phyloP scores from a whole-genome alignment of 1,140 invertebrate species.

The Cepaea nemoralis region DNA sequence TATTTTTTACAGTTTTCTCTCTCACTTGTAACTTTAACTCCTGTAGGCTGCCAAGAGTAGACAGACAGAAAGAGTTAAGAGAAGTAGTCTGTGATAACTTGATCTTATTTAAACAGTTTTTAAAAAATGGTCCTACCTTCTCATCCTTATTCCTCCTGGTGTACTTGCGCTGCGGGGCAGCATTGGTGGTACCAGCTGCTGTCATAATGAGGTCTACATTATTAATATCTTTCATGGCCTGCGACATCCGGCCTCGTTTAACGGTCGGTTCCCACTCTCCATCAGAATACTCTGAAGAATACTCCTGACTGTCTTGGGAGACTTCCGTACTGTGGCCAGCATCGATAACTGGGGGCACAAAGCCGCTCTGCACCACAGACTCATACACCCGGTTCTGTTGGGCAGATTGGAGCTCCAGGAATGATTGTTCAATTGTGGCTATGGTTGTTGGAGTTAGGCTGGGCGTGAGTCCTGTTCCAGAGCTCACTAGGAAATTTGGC shows the following conservation, averaged over 20 bases:
- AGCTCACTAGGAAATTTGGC: slow-evolving; percentile 74
- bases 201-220: slow-evolving; percentile 36
- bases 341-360: slow-evolving; percentile 84
- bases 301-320: slow-evolving; percentile 55
- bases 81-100: too few species aligned
- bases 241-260: slow-evolving; percentile 45
- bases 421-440: slow-evolving; percentile 87
- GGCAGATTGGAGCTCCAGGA: slow-evolving; percentile 77
- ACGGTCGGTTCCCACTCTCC: slow-evolving; percentile 52
- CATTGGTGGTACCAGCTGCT: slow-evolving; percentile 35
- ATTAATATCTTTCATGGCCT: slow-evolving; percentile 11
- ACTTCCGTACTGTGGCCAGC: slow-evolving; percentile 65
- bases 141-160: slow-evolving; percentile 54
- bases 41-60: too few species aligned
- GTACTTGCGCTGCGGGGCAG: slow-evolving; percentile 51
- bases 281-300: slow-evolving; percentile 49
- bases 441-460: slow-evolving; percentile 93
- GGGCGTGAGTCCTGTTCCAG: slow-evolving; percentile 87
- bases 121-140: slow-evolving; percentile 49
- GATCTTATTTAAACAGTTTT: background rate
- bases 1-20: too few species aligned
- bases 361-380: slow-evolving; percentile 88
- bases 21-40: too few species aligned
- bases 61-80: too few species aligned
- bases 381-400: slow-evolving; percentile 69